A percentile compares a stretch with the other conserved stretches of the same genome.
Evolutionary conservation across 2,888 invertebrate species (phyloP).

Genomic region (Tetrapedia diversipes): DNA sequence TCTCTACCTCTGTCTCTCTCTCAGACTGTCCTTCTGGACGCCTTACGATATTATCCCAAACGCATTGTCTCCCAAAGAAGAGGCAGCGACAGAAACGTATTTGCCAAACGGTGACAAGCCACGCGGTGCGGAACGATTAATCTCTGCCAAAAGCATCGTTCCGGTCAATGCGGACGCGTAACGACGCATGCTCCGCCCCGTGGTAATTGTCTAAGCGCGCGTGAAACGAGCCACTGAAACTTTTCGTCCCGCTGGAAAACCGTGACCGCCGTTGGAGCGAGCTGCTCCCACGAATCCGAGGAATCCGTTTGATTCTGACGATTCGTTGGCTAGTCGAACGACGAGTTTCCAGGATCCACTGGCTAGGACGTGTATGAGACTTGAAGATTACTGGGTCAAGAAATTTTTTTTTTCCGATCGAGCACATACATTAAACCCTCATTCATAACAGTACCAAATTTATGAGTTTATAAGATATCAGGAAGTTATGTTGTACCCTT

Average conservation of each 20-base stretch:
- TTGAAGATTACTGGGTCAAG: too few relatives aligned
- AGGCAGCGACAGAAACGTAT: constrained; percentile 39
- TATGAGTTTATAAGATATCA: too few relatives aligned
- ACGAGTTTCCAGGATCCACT: not conserved
- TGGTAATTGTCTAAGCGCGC: constrained; percentile 59
- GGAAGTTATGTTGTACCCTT: too few relatives aligned
- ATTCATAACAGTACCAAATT: too few relatives aligned
- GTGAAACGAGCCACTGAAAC: constrained; percentile 52
- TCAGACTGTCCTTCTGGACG: too few relatives aligned
- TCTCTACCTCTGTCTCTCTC: too few relatives aligned
- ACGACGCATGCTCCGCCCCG: constrained; percentile 38
- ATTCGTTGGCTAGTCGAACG: not conserved
- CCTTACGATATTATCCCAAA: constrained; percentile 67
- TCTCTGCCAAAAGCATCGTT: constrained; percentile 56
- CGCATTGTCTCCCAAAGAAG: constrained; percentile 56
- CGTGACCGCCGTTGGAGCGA: not conserved
- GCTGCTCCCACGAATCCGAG: not conserved
- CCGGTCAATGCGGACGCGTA: constrained; percentile 35
- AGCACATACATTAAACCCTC: too few relatives aligned
- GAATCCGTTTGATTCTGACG: constrained; percentile 21
- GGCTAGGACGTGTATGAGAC: too few relatives aligned
- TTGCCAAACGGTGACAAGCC: constrained; percentile 59
- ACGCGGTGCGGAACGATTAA: constrained; percentile 59
- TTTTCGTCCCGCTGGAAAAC: constrained; percentile 37
- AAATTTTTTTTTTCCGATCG: too few relatives aligned